A percentile compares a stretch with the other conserved stretches of the same genome.
These are phyloP conservation scores for Elegia similella DNA, from an alignment of 2,888 invertebrate species.

Conservation along the genomic window DNA sequence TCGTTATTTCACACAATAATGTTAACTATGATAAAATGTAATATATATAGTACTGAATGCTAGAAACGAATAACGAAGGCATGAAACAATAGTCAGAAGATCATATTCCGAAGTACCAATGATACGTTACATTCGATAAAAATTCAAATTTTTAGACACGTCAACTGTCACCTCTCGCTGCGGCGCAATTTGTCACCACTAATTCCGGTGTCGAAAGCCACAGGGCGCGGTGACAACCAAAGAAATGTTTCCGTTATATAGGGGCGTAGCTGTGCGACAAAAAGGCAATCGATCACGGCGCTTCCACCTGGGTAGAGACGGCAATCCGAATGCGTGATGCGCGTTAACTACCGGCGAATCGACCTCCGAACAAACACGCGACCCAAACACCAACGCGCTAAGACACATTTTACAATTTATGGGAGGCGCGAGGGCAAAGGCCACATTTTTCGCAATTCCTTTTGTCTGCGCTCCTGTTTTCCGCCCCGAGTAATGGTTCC, in stretches of 20 bases:
- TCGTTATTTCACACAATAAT: too few relatives aligned
- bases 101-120: constrained; percentile 9
- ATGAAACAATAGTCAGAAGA: not conserved
- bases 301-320: constrained; percentile 64
- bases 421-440: constrained; percentile 38
- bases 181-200: constrained; percentile 57
- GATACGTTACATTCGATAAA: constrained; percentile 24
- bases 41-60: too few relatives aligned
- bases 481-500: constrained; percentile 58
- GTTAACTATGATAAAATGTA: too few relatives aligned
- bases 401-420: constrained; percentile 26
- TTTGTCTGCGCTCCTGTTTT: constrained; percentile 55
- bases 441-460: constrained; percentile 55
- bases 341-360: constrained; percentile 61
- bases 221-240: constrained; percentile 53
- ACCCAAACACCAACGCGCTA: constrained; percentile 30
- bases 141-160: constrained; percentile 36
- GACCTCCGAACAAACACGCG: constrained; percentile 32
- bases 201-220: constrained; percentile 51
- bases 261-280: constrained; percentile 53
- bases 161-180: constrained; percentile 39
- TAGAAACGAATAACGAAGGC: not conserved
- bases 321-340: constrained; percentile 67
- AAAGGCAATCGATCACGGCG: constrained; percentile 70
- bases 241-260: constrained; percentile 63